phyloP scores from a whole-genome alignment of 2,797 vertebrate species.

The Rhyacichthys aspro region DNA sequence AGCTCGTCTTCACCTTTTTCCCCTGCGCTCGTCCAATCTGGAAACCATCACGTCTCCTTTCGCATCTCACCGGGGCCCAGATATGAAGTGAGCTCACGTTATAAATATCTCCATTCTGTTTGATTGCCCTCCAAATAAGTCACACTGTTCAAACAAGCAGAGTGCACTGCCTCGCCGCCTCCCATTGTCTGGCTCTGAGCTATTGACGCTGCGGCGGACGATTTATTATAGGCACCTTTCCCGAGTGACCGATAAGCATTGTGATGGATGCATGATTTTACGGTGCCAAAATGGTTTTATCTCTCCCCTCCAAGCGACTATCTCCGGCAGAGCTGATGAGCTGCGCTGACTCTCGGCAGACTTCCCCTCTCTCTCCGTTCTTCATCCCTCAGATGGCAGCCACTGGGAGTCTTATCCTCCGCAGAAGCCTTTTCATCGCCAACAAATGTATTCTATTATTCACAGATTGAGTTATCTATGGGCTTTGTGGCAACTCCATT shows the following conservation, averaged over 20 bases:
- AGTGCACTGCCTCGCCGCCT: constrained; percentile 54
- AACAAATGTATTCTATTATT: constrained; percentile 71
- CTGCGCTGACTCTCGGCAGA: constrained; percentile 43
- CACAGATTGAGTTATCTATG: constrained; percentile 49
- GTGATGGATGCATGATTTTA: constrained; percentile 78
- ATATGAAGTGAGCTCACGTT: constrained; percentile 72
- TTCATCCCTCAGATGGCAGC: constrained; percentile 47
- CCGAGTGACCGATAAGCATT: constrained; percentile 77
- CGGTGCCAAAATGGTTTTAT: constrained; percentile 78
- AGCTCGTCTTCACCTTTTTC: constrained; percentile 48
- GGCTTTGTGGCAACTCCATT: constrained; percentile 40
- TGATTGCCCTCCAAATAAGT: constrained; percentile 78
- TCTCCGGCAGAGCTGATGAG: constrained; percentile 69
- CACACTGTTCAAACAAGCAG: constrained; percentile 77
- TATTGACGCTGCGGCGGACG: constrained; percentile 62
- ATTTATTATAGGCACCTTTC: constrained; percentile 79
- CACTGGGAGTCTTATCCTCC: constrained; percentile 38
- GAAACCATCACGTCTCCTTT: constrained; percentile 65
- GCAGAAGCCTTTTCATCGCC: constrained; percentile 45
- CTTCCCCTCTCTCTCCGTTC: constrained; percentile 28
- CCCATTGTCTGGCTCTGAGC: constrained; percentile 70
- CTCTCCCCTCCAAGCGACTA: constrained; percentile 67
- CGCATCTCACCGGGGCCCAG: constrained; percentile 53
- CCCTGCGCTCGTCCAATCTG: constrained; percentile 57
- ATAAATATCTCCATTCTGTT: constrained; percentile 72